Conservation (phyloP, 2,797 vertebrate genomes). For the Coccyzus lansbergi region DNA sequence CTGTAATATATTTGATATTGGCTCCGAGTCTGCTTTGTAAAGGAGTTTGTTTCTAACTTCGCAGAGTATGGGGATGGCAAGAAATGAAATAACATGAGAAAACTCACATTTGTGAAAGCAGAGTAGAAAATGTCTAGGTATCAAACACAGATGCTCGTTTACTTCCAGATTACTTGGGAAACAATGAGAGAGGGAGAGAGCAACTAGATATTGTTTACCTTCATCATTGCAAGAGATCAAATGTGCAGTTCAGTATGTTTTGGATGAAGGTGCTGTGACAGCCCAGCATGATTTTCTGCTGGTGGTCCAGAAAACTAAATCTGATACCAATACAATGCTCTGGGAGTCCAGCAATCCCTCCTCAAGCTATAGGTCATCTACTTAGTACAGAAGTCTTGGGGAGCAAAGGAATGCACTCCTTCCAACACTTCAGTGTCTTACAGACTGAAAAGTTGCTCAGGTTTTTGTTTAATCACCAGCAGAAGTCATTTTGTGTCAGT, state of each 20-base stretch:
- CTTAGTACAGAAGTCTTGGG: background rate
- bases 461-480: background rate
- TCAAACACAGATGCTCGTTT: background rate
- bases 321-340: background rate
- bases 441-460: background rate
- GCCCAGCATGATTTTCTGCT: background rate
- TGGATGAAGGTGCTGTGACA: background rate
- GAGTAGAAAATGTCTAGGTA: background rate
- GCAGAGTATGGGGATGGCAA: background rate
- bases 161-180: background rate
- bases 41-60: background rate
- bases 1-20: background rate
- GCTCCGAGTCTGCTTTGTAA: background rate
- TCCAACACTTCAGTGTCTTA: background rate
- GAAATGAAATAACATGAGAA: background rate
- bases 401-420: background rate
- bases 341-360: background rate
- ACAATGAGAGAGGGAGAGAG: background rate
- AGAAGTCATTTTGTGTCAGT: background rate
- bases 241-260: background rate
- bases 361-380: background rate
- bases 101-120: background rate
- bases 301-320: background rate
- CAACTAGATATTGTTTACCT: fast-evolving
- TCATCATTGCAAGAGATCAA: background rate